A percentile compares a stretch with the other conserved stretches of the same genome.
phyloP scores from a whole-genome alignment of 2,797 vertebrate genomes.

The Hoplostethus atlanticus region DNA sequence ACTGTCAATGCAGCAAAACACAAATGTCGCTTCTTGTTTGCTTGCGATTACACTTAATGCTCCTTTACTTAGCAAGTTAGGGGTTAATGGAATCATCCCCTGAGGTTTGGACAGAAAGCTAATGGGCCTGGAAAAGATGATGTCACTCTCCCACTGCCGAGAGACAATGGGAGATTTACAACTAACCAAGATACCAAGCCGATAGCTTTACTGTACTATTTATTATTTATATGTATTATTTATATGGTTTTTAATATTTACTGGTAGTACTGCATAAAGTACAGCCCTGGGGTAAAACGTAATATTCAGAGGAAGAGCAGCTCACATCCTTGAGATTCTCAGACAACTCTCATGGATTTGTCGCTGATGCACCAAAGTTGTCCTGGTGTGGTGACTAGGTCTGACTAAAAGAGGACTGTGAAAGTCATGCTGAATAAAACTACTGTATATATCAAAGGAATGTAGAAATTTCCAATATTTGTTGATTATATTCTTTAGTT shows the following conservation, averaged over 20 bases:
- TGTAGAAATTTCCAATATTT: constrained; percentile 12
- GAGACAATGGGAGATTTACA: constrained; percentile 71
- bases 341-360: constrained; percentile 5
- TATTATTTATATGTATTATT: constrained; percentile 59
- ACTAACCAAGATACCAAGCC: constrained; percentile 41
- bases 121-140: constrained; percentile 82
- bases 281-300: background rate
- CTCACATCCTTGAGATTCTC: background rate
- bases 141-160: constrained; percentile 75
- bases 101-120: constrained; percentile 73
- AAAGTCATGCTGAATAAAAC: background rate
- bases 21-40: constrained; percentile 30
- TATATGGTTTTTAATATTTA: constrained; percentile 48
- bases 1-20: constrained; percentile 9
- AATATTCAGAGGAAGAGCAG: background rate
- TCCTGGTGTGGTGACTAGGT: background rate
- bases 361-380: constrained; percentile 1
- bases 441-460: background rate
- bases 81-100: constrained; percentile 76
- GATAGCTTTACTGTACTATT: constrained; percentile 49
- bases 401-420: background rate
- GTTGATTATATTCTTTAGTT: constrained; percentile 24
- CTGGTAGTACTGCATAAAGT: constrained; percentile 5
- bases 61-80: constrained; percentile 70
- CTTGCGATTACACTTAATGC: constrained; percentile 64